These are phyloP conservation scores for Lymantria dispar DNA, from an alignment of 2,888 invertebrate species.

Conservation along the genomic window DNA sequence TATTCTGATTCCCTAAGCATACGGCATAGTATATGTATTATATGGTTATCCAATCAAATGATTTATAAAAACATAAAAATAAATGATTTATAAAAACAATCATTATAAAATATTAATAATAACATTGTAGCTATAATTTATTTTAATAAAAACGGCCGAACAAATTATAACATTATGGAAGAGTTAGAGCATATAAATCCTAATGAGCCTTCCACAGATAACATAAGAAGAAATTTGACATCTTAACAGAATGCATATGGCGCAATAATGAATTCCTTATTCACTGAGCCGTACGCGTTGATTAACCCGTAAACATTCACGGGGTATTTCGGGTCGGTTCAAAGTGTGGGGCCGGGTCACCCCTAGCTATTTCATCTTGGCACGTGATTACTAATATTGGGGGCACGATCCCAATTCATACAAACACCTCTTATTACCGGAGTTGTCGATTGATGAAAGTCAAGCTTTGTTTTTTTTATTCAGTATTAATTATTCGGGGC, in stretches of 20 bases:
- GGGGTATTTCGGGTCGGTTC: conserved; percentile 59
- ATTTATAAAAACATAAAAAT: too few relatives aligned
- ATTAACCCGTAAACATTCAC: conserved; percentile 66
- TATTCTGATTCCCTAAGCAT: too few relatives aligned
- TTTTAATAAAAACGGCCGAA: background rate
- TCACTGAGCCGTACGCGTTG: conserved; percentile 48
- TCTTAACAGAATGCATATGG: conserved; percentile 35
- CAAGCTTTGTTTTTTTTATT: conserved; percentile 33
- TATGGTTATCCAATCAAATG: too few relatives aligned
- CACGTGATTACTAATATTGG: conserved; percentile 69
- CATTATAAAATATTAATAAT: background rate
- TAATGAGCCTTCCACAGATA: conserved; percentile 1
- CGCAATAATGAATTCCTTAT: conserved; percentile 49
- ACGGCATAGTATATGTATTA: too few relatives aligned
- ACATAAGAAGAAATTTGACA: conserved; percentile 17
- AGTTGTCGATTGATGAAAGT: conserved; percentile 60
- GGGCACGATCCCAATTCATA: conserved; percentile 71
- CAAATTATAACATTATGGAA: background rate
- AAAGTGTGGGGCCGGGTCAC: conserved; percentile 56
- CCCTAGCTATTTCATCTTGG: conserved; percentile 52
- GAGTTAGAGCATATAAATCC: conserved; percentile 1
- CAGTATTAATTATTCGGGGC: conserved; percentile 14
- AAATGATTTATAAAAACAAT: too few relatives aligned
- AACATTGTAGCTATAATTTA: background rate
- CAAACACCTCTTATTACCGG: conserved; percentile 57